Evolutionary conservation across 2,797 vertebrate species (phyloP).

Genomic region (Periophthalmus magnuspinnatus): DNA sequence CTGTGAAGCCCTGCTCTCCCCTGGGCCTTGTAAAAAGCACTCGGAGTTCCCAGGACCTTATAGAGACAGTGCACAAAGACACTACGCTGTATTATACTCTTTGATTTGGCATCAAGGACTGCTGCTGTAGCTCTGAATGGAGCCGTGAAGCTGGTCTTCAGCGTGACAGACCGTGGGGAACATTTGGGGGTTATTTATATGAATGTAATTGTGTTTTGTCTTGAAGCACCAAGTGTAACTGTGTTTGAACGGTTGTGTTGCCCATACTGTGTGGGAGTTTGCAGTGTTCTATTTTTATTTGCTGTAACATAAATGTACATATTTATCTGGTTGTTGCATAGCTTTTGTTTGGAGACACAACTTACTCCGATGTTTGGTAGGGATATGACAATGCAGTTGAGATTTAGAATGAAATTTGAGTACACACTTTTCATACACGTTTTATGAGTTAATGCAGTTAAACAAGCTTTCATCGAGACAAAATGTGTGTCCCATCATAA

Average conservation of each 20-base stretch:
- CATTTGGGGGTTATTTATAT: conserved; percentile 68
- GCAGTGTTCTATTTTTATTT: conserved; percentile 33
- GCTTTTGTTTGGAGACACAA: conserved; percentile 14
- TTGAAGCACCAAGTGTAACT: conserved; percentile 35
- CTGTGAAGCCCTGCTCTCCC: conserved; percentile 44
- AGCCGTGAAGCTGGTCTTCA: conserved; percentile 79
- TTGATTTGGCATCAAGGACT: conserved; percentile 54
- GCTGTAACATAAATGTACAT: conserved; percentile 42
- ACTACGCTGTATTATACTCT: conserved; percentile 26
- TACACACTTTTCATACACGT: not conserved
- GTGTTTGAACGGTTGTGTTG: conserved; percentile 35
- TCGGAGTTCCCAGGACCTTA: conserved; percentile 45
- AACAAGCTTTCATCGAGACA: not conserved
- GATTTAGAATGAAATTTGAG: not conserved
- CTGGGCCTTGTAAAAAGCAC: conserved; percentile 48
- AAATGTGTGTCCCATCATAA: not conserved
- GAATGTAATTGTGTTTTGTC: conserved; percentile 46
- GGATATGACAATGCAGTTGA: not conserved
- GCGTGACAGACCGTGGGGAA: conserved; percentile 43
- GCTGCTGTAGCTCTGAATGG: conserved; percentile 58
- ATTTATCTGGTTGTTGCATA: conserved; percentile 12
- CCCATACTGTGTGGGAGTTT: conserved; percentile 37
- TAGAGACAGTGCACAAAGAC: conserved; percentile 29
- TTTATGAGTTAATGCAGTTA: not conserved
- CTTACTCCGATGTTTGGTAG: conserved; percentile 10